Percentiles rank a stretch among this genome's conserved stretches.
phyloP scores from a whole-genome alignment of 2,797 vertebrate genomes.

The Heteromormyrus szaboi region DNA sequence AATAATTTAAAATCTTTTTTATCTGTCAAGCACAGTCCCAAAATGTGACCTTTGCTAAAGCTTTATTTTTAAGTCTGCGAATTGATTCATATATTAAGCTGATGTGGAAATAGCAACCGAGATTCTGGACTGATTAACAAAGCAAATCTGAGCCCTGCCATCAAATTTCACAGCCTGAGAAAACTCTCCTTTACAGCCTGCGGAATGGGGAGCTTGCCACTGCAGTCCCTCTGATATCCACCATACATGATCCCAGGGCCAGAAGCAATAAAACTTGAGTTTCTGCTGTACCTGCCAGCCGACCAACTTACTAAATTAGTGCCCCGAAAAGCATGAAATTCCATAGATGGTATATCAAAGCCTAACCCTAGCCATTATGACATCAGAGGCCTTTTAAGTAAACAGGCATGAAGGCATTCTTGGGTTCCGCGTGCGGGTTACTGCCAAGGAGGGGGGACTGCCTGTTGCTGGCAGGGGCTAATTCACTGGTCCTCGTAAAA shows the following conservation, averaged over 20 bases:
- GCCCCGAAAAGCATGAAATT: constrained; percentile 67
- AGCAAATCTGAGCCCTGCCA: constrained; percentile 47
- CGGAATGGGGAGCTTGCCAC: constrained; percentile 33
- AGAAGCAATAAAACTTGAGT: constrained; percentile 65
- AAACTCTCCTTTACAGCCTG: constrained; percentile 48
- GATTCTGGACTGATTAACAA: constrained; percentile 53
- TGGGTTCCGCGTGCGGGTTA: constrained; percentile 47
- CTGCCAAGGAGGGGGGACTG: constrained; percentile 53
- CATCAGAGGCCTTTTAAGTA: constrained; percentile 70
- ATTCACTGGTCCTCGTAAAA: neutral
- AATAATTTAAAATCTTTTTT: neutral
- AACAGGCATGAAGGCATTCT: constrained; percentile 67
- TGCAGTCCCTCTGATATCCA: constrained; percentile 39
- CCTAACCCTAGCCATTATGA: constrained; percentile 56
- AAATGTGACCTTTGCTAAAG: constrained; percentile 25
- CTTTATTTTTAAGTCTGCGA: constrained; percentile 20
- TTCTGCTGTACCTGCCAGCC: constrained; percentile 74
- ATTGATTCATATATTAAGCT: constrained; percentile 47
- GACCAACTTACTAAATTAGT: constrained; percentile 50
- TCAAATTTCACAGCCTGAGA: constrained; percentile 64
- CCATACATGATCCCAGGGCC: constrained; percentile 49
- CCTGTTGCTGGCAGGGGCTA: constrained; percentile 39
- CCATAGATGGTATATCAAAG: constrained; percentile 63
- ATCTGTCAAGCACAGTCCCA: constrained; percentile 19
- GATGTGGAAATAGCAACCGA: constrained; percentile 45